phyloP scores from a whole-genome alignment of 1,140 invertebrate species.

The Zaprionus africanus region DNA sequence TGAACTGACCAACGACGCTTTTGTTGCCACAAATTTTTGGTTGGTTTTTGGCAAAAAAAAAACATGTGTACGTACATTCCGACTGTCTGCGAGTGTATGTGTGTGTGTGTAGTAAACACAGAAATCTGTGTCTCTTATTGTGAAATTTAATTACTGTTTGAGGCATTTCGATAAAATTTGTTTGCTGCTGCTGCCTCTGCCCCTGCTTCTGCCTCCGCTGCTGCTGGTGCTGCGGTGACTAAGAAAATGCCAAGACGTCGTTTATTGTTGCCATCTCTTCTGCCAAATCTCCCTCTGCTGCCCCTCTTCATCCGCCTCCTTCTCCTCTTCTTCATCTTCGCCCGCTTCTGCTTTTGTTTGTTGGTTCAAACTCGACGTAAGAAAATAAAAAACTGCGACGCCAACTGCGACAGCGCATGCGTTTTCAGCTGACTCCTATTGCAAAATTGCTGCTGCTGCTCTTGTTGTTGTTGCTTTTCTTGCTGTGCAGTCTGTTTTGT shows the following conservation, averaged over 20 bases:
- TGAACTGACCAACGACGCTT: background rate
- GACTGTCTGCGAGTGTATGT: background rate
- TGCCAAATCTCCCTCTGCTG: background rate
- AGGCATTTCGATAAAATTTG: constrained; percentile 16
- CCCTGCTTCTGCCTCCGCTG: background rate
- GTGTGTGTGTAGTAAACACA: background rate
- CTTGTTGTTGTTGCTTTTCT: constrained; percentile 11
- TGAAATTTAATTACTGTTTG: constrained; percentile 34
- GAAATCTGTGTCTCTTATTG: constrained; percentile 23
- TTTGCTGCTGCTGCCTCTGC: constrained; percentile 4
- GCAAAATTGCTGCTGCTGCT: constrained; percentile 22
- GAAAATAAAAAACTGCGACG: background rate
- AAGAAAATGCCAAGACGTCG: constrained; percentile 35
- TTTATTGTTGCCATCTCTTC: constrained; percentile 19
- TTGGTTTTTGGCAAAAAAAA: background rate
- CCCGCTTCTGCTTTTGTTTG: constrained; percentile 20
- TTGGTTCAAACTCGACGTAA: constrained; percentile 8
- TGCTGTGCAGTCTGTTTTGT: constrained; percentile 24
- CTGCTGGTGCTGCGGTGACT: constrained; percentile 18
- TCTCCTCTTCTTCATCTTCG: background rate
- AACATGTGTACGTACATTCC: constrained; percentile 8
- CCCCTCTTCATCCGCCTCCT: background rate
- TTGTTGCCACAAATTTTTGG: background rate
- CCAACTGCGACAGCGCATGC: constrained; percentile 7
- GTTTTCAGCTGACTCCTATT: constrained; percentile 24